Evolutionary conservation across 2,888 invertebrate species (phyloP).

Genomic region (Piscicola geometra): DNA sequence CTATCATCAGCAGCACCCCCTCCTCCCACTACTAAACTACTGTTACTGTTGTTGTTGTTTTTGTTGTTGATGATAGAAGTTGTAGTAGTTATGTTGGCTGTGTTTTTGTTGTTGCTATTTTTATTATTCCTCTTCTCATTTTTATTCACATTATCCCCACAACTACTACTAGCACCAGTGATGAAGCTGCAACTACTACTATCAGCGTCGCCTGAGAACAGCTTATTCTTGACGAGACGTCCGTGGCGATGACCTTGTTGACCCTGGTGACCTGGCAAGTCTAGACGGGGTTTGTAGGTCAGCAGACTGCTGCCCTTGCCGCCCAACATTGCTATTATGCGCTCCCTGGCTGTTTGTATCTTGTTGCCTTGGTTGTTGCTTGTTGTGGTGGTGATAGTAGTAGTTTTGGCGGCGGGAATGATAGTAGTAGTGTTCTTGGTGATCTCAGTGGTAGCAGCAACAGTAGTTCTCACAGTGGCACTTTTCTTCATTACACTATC

Average conservation of each 20-base stretch:
- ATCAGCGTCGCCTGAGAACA: neutral
- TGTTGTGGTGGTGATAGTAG: no score
- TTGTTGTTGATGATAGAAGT: neutral
- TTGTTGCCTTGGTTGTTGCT: neutral
- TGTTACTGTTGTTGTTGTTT: neutral
- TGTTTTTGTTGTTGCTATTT: neutral
- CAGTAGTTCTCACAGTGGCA: neutral
- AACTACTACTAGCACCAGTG: neutral
- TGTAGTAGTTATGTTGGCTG: neutral
- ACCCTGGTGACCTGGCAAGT: neutral
- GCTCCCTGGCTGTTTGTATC: neutral
- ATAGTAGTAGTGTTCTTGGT: neutral
- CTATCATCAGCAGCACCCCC: neutral
- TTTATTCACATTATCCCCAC: neutral
- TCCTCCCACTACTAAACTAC: neutral
- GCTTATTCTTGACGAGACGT: neutral
- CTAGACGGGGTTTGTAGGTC: neutral
- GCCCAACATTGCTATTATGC: neutral
- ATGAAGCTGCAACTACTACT: neutral
- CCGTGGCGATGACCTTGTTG: neutral
- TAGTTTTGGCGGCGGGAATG: neutral
- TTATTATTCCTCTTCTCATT: neutral
- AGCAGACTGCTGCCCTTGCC: neutral
- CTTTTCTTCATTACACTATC: neutral
- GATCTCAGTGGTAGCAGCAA: neutral